phyloP scores from a whole-genome alignment of 2,113 vertebrate genomes.

The Gavialis gangeticus region DNA sequence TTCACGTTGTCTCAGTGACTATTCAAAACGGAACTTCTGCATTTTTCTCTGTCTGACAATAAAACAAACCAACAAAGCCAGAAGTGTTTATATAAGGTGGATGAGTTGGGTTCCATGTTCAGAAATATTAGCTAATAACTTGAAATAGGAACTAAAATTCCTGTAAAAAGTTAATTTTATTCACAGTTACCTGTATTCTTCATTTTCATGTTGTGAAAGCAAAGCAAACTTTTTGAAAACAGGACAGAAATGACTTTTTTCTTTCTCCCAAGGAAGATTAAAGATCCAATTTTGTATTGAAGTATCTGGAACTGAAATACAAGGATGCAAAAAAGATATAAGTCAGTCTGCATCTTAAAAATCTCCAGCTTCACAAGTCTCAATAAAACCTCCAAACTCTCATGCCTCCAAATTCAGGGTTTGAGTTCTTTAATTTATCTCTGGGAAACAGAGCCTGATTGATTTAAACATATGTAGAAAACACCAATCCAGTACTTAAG shows the following conservation, averaged over 20 bases:
- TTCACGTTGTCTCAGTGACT: not conserved
- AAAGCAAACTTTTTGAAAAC: not conserved
- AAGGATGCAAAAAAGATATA: not conserved
- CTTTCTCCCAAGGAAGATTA: not conserved
- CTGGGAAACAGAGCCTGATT: slow-evolving; percentile 12
- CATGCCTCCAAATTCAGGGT: no score
- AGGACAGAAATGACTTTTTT: not conserved
- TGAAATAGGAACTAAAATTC: not conserved
- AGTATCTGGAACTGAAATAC: not conserved
- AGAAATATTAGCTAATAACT: not conserved
- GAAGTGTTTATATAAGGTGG: not conserved
- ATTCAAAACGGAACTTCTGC: not conserved
- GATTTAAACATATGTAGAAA: slow-evolving; percentile 44
- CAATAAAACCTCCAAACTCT: no score
- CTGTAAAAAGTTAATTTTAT: not conserved
- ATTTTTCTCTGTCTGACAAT: not conserved
- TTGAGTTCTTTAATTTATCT: no score
- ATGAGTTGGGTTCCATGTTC: not conserved
- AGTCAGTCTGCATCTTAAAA: not conserved
- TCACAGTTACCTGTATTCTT: not conserved
- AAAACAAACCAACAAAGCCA: not conserved
- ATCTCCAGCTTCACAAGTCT: not conserved
- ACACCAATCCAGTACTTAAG: not conserved
- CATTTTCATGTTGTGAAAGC: accelerated
- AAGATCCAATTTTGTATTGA: not conserved